Evolutionary conservation across 2,113 vertebrate genomes (phyloP).

Genomic region (Falco punctatus): DNA sequence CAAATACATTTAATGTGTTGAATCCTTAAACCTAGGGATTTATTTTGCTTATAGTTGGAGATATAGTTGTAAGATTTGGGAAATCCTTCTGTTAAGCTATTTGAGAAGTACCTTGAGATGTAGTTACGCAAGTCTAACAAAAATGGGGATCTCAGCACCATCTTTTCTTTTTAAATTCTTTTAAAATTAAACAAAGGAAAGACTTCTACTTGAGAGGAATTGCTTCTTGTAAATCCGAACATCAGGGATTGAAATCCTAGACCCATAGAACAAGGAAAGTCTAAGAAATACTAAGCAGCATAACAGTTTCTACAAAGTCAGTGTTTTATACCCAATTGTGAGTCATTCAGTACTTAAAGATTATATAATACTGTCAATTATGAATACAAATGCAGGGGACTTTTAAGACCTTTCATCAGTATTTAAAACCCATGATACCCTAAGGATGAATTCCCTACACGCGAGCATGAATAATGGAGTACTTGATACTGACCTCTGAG

Average conservation of each 20-base stretch:
- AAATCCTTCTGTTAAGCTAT: slow-evolving; percentile 34
- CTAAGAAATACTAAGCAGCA: not conserved
- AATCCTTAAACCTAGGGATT: not conserved
- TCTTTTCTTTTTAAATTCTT: not conserved
- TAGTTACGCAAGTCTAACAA: not conserved
- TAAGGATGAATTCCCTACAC: not conserved
- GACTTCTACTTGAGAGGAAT: not conserved
- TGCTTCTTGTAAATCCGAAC: not conserved
- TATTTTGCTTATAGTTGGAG: slow-evolving; percentile 12
- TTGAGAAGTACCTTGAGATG: slow-evolving; percentile 31
- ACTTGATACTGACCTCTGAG: not conserved
- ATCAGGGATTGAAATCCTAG: not conserved
- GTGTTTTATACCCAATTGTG: not conserved
- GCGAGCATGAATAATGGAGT: not conserved
- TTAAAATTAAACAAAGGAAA: slow-evolving; percentile 27
- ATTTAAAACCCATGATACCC: not conserved
- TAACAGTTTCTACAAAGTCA: not conserved
- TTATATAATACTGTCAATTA: slow-evolving; percentile 11
- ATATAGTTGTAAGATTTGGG: slow-evolving; percentile 1
- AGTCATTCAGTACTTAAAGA: slow-evolving; percentile 17
- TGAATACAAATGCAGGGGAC: not conserved
- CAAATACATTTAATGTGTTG: not conserved
- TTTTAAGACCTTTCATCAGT: slow-evolving; percentile 2
- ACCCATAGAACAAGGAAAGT: not conserved
- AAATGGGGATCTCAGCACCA: not conserved